Conservation (phyloP, 2,888 invertebrate genomes). For the Limnephilus lunatus region DNA sequence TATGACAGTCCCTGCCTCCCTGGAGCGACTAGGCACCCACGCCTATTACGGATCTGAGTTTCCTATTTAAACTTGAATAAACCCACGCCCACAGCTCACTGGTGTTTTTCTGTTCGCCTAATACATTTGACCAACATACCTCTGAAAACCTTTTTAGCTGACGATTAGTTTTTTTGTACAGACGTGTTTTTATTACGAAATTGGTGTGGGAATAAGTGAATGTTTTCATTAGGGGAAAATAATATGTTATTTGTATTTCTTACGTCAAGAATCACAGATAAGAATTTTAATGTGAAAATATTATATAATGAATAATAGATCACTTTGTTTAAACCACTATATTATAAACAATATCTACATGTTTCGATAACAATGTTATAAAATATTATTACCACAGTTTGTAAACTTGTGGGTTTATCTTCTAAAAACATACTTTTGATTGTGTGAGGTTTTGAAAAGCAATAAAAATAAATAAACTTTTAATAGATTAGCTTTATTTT, state of each 20-base stretch:
- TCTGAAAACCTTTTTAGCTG: background rate
- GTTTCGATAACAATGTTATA: too few relatives aligned
- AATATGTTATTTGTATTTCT: background rate
- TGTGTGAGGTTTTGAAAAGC: background rate
- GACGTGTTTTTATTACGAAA: background rate
- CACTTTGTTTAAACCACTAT: too few relatives aligned
- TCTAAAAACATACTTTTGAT: background rate
- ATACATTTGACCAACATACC: background rate
- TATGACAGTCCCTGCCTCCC: background rate
- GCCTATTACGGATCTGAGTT: conserved; percentile 20
- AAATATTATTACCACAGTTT: background rate
- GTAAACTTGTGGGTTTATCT: background rate
- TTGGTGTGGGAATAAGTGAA: background rate
- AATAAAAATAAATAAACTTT: background rate
- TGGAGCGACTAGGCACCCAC: background rate
- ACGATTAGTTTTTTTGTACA: background rate
- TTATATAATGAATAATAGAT: too few relatives aligned
- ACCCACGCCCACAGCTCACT: conserved; percentile 47
- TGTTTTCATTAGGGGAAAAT: background rate
- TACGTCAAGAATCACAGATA: background rate
- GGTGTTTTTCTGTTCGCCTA: conserved; percentile 31
- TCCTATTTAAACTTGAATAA: background rate
- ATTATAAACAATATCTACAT: too few relatives aligned
- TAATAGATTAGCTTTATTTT: background rate
- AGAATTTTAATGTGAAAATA: background rate